Percentiles rank a stretch among this genome's conserved stretches.
These are phyloP conservation scores for Brachionus koreanus DNA, from an alignment of 1,140 invertebrate genomes.

Conservation along the genomic window DNA sequence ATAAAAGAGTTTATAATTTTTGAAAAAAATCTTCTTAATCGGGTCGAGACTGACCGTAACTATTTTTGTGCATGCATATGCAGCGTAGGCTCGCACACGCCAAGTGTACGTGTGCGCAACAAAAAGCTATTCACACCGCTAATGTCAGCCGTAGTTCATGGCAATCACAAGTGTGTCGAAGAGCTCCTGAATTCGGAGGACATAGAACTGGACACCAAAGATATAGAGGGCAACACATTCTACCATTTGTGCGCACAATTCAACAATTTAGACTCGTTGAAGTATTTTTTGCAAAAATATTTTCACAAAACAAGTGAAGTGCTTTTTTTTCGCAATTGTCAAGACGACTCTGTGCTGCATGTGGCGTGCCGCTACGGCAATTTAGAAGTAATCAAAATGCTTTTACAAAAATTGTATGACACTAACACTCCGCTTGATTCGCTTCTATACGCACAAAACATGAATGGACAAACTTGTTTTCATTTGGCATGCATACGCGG, in stretches of 20 bases:
- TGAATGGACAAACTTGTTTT: constrained; percentile 37
- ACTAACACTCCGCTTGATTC: not conserved
- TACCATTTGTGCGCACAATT: constrained; percentile 38
- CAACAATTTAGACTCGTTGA: constrained; percentile 28
- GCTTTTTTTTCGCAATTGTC: constrained; percentile 10
- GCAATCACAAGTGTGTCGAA: constrained; percentile 31
- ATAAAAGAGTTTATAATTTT: constrained; percentile 11
- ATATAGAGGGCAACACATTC: constrained; percentile 16
- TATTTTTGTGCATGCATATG: constrained; percentile 32
- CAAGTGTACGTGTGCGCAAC: constrained; percentile 11
- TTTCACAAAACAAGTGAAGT: not conserved
- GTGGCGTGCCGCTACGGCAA: constrained; percentile 34
- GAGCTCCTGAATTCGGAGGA: constrained; percentile 16
- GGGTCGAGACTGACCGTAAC: not conserved
- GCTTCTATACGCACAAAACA: constrained; percentile 6
- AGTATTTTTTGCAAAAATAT: constrained; percentile 35
- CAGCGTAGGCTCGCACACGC: not conserved
- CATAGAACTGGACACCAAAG: constrained; percentile 7
- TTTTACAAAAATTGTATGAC: constrained; percentile 19
- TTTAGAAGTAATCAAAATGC: constrained; percentile 34
- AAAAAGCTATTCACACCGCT: constrained; percentile 34
- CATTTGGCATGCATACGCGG: constrained; percentile 40
- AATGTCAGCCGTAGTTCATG: constrained; percentile 10
- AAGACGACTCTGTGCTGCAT: constrained; percentile 31
- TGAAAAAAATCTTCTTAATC: constrained; percentile 22